A percentile compares a stretch with the other conserved stretches of the same genome.
These are phyloP conservation scores for Listronotus oregonensis DNA, from an alignment of 1,140 invertebrate species.

Conservation along the genomic window DNA sequence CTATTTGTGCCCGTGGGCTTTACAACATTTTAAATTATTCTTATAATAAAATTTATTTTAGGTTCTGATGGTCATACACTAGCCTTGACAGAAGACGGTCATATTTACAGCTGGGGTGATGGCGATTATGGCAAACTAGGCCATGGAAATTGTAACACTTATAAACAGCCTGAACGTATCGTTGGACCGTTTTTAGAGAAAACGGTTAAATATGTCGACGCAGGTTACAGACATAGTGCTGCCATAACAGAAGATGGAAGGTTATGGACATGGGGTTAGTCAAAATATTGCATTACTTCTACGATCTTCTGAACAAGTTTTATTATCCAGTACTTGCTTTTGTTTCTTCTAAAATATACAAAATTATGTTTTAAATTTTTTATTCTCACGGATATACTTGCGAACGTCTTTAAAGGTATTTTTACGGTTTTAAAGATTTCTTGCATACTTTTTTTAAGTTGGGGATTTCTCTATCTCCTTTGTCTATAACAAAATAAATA, in stretches of 20 bases:
- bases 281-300: not conserved
- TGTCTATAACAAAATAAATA: too few species aligned
- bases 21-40: too few species aligned
- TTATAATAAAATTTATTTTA: not conserved
- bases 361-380: too few species aligned
- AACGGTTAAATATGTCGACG: constrained; percentile 62
- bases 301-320: too few species aligned
- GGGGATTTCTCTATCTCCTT: too few species aligned
- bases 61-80: constrained; percentile 84
- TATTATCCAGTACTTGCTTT: too few species aligned
- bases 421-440: too few species aligned
- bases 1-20: too few species aligned
- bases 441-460: too few species aligned
- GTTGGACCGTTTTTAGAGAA: constrained; percentile 58
- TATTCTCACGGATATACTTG: too few species aligned
- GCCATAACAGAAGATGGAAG: constrained; percentile 63
- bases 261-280: constrained; percentile 62
- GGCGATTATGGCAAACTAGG: constrained; percentile 96
- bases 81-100: constrained; percentile 91
- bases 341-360: too few species aligned
- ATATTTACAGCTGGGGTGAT: constrained; percentile 96
- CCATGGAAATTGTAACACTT: constrained; percentile 63
- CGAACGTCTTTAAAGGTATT: too few species aligned
- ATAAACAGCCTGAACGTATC: constrained; percentile 63
- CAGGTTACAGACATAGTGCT: constrained; percentile 69